These are phyloP conservation scores for Blastobasis lacticolella DNA, from an alignment of 2,888 invertebrate species.

Conservation along the genomic window DNA sequence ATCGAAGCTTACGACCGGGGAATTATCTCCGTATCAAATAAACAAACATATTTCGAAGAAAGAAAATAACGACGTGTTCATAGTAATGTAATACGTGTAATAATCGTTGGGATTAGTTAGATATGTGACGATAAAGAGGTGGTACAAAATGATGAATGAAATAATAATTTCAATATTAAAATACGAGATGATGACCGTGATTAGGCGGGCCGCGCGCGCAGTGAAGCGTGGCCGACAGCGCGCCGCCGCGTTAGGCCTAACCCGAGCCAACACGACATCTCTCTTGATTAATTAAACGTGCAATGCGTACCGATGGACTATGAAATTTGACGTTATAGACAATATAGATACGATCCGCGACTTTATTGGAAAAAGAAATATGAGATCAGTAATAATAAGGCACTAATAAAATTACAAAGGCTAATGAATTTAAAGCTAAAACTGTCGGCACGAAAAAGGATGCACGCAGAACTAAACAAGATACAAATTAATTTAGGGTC, in stretches of 20 bases:
- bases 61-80: conserved; percentile 55
- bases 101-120: conserved; percentile 62
- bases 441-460: conserved; percentile 1
- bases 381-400: background rate
- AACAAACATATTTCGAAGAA: conserved; percentile 53
- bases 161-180: conserved; percentile 63
- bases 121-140: conserved; percentile 56
- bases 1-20: conserved; percentile 42
- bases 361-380: no score
- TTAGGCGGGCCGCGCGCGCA: conserved; percentile 44
- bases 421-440: background rate
- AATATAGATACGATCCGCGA: no score
- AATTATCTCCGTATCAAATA: conserved; percentile 50
- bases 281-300: conserved; percentile 52
- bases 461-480: conserved; percentile 17
- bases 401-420: background rate
- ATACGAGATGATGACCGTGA: conserved; percentile 52
- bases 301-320: conserved; percentile 45
- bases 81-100: conserved; percentile 65
- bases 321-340: conserved; percentile 27
- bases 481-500: conserved; percentile 47
- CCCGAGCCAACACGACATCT: conserved; percentile 43
- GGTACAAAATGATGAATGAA: conserved; percentile 61
- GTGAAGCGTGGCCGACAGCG: conserved; percentile 45
- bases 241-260: conserved; percentile 64